A percentile compares a stretch with the other conserved stretches of the same genome.
These are phyloP conservation scores for Nemurella pictetii DNA, from an alignment of 2,888 invertebrate genomes.

Conservation along the genomic window DNA sequence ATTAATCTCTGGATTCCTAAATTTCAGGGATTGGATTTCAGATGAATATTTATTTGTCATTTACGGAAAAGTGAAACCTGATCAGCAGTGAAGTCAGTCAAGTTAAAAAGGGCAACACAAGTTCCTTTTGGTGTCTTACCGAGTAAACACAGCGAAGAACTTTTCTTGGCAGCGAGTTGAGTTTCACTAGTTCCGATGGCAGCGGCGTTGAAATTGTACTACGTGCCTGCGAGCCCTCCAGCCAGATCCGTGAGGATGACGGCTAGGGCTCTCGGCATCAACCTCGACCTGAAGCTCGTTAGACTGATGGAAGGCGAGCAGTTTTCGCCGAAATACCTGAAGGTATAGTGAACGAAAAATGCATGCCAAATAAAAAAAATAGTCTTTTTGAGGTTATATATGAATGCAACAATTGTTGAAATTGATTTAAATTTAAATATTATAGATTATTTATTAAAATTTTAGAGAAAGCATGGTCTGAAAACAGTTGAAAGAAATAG, in stretches of 20 bases:
- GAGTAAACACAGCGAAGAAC: no score
- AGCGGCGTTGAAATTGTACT: neutral
- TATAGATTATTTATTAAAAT: no score
- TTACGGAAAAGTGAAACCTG: no score
- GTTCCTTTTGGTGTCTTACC: no score
- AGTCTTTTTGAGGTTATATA: neutral
- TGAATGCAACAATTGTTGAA: neutral
- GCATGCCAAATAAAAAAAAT: neutral
- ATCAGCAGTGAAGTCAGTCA: no score
- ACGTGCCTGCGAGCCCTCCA: neutral
- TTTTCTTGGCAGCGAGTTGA: neutral
- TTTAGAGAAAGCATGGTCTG: no score
- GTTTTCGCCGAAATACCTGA: neutral
- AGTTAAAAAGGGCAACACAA: no score
- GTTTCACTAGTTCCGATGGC: neutral
- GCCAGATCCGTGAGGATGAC: neutral
- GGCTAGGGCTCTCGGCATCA: neutral
- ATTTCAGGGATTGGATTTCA: no score
- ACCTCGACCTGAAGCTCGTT: neutral
- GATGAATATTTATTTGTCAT: no score
- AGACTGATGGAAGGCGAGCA: neutral
- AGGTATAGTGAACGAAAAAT: neutral
- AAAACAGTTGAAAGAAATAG: no score
- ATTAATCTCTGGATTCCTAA: no score
- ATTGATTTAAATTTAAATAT: no score